Evolutionary conservation across 2,113 vertebrate species (phyloP).

Genomic region (Carassius auratus): DNA sequence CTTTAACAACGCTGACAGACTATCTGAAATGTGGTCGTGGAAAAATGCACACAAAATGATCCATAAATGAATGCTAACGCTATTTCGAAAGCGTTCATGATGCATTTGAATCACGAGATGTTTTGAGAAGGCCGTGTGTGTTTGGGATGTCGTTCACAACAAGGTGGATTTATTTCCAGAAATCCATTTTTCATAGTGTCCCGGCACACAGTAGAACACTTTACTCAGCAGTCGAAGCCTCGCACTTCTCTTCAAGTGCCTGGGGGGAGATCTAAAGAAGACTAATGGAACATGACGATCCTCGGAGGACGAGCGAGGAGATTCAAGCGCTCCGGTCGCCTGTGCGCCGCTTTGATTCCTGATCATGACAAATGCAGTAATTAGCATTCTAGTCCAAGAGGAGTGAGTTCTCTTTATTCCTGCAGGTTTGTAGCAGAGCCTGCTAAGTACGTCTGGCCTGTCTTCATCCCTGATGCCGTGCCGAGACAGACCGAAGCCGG

Average conservation of each 20-base stretch:
- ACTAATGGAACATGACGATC: conserved; percentile 51
- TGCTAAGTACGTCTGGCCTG: neutral
- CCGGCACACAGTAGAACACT: conserved; percentile 7
- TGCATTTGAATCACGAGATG: neutral
- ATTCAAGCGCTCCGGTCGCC: conserved; percentile 56
- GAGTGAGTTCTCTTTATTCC: conserved; percentile 58
- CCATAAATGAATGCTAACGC: neutral
- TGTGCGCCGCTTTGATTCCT: conserved; percentile 57
- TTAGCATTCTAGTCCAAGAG: conserved; percentile 70
- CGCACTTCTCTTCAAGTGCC: conserved; percentile 42
- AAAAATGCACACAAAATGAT: neutral
- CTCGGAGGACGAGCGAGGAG: conserved; percentile 50
- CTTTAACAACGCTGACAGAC: neutral
- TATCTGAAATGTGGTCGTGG: neutral
- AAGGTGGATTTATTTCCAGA: conserved; percentile 6
- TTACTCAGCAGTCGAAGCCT: conserved; percentile 23
- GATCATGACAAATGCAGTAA: conserved; percentile 65
- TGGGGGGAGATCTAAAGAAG: conserved; percentile 49
- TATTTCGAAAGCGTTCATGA: neutral
- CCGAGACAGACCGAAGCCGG: neutral
- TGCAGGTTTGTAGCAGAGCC: conserved; percentile 20
- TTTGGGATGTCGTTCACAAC: neutral
- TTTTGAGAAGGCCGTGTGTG: neutral
- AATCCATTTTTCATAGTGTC: conserved; percentile 30
- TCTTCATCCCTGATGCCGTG: conserved; percentile 2